These are phyloP conservation scores for Rachycentron canadum DNA, from an alignment of 2,797 vertebrate species.

Conservation along the genomic window DNA sequence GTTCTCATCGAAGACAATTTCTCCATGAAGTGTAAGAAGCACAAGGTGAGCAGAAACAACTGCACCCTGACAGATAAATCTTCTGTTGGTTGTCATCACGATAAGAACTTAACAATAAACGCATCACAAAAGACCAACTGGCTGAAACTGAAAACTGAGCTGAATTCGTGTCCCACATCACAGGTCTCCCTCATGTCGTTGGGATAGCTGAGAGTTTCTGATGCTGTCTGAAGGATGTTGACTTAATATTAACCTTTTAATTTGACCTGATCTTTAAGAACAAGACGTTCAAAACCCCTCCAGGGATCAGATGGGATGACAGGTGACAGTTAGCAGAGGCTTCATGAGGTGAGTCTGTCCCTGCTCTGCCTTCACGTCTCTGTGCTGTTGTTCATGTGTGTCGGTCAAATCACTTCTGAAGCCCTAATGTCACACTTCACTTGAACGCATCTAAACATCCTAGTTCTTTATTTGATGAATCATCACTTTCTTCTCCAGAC, in stretches of 20 bases:
- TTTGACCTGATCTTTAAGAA: conserved; percentile 73
- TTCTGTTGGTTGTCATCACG: too few relatives aligned
- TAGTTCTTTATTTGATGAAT: neutral
- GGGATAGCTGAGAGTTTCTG: neutral
- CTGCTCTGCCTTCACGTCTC: neutral
- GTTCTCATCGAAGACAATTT: conserved; percentile 86
- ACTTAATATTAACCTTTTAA: neutral
- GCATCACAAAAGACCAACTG: too few relatives aligned
- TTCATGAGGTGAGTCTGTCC: conserved; percentile 62
- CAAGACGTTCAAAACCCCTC: conserved; percentile 81
- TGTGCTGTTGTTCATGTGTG: neutral
- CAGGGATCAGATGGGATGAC: conserved; percentile 60
- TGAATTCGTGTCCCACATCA: too few relatives aligned
- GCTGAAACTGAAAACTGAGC: too few relatives aligned
- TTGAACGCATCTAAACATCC: too few relatives aligned
- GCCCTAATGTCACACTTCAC: too few relatives aligned
- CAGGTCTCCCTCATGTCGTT: too few relatives aligned
- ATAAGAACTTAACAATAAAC: too few relatives aligned
- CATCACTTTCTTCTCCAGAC: conserved; percentile 31
- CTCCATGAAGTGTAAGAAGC: conserved; percentile 89
- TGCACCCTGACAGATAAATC: neutral
- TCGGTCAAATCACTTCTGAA: neutral
- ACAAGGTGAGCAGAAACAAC: conserved; percentile 81
- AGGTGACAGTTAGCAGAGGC: conserved; percentile 75
- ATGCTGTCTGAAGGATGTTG: neutral